Conservation (phyloP, 1,140 invertebrate genomes). For the Drosophila pallidifrons region DNA sequence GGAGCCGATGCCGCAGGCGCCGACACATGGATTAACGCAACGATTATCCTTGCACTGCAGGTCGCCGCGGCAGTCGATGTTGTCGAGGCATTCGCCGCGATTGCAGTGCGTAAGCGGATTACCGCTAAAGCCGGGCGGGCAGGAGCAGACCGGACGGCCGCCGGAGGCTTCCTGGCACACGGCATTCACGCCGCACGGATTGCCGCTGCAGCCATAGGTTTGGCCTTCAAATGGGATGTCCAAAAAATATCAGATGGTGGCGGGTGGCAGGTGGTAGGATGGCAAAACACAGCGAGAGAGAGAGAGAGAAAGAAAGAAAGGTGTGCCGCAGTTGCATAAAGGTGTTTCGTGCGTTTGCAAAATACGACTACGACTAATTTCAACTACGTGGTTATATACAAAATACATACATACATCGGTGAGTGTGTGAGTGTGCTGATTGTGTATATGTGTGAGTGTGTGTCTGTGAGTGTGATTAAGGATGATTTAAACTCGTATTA, state of each 20-base stretch:
- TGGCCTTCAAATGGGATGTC: conserved; percentile 38
- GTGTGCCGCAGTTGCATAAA: conserved; percentile 34
- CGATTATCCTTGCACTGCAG: conserved; percentile 92
- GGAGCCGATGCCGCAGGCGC: conserved; percentile 90
- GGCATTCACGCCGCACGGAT: conserved; percentile 87
- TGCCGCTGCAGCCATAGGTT: conserved; percentile 76
- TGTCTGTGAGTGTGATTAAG: conserved; percentile 7
- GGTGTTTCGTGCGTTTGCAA: conserved; percentile 25
- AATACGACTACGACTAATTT: conserved; percentile 13
- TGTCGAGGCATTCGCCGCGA: conserved; percentile 88
- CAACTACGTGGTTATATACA: conserved; percentile 21
- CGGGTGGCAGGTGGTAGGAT: background rate
- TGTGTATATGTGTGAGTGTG: background rate
- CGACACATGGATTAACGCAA: conserved; percentile 91
- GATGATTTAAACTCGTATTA: conserved; percentile 4
- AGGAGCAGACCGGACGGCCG: conserved; percentile 89
- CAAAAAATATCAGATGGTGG: background rate
- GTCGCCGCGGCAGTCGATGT: conserved; percentile 87
- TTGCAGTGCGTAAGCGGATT: conserved; percentile 89
- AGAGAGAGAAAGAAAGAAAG: conserved; percentile 9
- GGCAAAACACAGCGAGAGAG: background rate
- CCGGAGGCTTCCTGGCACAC: conserved; percentile 87
- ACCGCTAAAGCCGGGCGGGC: conserved; percentile 89
- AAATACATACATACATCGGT: conserved; percentile 8
- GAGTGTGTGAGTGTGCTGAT: background rate